These are phyloP conservation scores for Crepidodera aurea DNA, from an alignment of 2,888 invertebrate genomes.

Conservation along the genomic window DNA sequence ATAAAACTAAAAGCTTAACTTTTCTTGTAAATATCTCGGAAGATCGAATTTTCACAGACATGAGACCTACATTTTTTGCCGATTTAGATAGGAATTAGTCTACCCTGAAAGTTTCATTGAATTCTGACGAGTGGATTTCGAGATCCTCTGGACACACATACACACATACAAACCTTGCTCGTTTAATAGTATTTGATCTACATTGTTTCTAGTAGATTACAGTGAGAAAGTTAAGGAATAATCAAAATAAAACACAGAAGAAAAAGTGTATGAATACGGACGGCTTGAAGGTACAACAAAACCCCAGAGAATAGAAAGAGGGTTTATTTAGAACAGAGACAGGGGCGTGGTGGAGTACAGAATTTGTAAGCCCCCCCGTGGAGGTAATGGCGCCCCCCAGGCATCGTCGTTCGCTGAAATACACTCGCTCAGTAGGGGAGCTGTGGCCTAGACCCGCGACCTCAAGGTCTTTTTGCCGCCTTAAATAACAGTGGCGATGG, in stretches of 20 bases:
- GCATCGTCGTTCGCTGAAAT: conserved; percentile 56
- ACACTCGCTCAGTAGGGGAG: conserved; percentile 49
- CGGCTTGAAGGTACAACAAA: neutral
- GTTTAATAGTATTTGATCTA: no score
- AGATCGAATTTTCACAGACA: no score
- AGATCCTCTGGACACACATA: no score
- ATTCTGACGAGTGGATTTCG: no score
- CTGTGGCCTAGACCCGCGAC: conserved; percentile 40
- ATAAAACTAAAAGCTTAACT: no score
- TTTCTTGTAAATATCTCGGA: no score
- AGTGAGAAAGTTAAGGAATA: no score
- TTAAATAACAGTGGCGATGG: conserved; percentile 7
- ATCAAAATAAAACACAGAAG: neutral
- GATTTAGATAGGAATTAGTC: no score
- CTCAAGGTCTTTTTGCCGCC: conserved; percentile 20
- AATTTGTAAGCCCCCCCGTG: conserved; percentile 51
- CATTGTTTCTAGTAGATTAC: no score
- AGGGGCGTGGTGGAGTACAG: conserved; percentile 53
- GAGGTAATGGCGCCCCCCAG: conserved; percentile 58
- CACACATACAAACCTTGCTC: no score
- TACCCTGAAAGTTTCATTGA: no score
- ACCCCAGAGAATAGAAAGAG: conserved; percentile 10
- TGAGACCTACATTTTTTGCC: no score
- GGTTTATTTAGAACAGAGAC: conserved; percentile 44
- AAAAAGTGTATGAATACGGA: neutral